Evolutionary conservation across 2,797 vertebrate species (phyloP).

Genomic region (Bryconaethiops microstoma): DNA sequence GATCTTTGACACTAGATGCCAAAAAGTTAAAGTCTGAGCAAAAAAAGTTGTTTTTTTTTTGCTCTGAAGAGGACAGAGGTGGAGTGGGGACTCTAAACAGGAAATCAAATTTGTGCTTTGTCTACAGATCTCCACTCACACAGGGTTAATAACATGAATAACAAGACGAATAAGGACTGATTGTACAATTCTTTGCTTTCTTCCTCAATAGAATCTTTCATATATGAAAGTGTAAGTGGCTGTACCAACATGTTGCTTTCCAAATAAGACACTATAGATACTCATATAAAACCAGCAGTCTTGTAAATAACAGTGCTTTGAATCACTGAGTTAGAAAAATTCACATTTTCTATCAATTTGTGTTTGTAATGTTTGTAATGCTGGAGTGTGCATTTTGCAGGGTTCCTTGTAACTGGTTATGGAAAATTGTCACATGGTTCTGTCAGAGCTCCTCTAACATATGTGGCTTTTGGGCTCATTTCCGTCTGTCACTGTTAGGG

Average conservation of each 20-base stretch:
- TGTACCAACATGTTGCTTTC: no score
- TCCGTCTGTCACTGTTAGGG: constrained; percentile 27
- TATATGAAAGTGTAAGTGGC: no score
- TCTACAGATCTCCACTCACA: not conserved
- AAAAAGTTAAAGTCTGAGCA: not conserved
- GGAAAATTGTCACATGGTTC: constrained; percentile 10
- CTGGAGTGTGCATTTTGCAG: not conserved
- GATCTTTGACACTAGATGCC: not conserved
- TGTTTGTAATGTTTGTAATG: not conserved
- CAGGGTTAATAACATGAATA: not conserved
- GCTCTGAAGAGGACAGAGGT: not conserved
- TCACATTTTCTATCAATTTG: not conserved
- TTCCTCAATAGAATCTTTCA: no score
- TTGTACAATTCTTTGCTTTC: not conserved
- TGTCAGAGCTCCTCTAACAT: constrained; percentile 19
- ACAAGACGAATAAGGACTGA: not conserved
- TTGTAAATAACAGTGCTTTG: not conserved
- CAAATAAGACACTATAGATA: no score
- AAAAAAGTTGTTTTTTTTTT: no score
- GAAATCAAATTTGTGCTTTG: not conserved
- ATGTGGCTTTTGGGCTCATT: constrained; percentile 15
- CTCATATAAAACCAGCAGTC: no score
- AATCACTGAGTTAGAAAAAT: not conserved
- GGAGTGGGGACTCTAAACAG: not conserved
- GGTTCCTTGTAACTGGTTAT: not conserved